phyloP scores from a whole-genome alignment of 2,113 vertebrate species.

The Triplophysa dalaica region DNA sequence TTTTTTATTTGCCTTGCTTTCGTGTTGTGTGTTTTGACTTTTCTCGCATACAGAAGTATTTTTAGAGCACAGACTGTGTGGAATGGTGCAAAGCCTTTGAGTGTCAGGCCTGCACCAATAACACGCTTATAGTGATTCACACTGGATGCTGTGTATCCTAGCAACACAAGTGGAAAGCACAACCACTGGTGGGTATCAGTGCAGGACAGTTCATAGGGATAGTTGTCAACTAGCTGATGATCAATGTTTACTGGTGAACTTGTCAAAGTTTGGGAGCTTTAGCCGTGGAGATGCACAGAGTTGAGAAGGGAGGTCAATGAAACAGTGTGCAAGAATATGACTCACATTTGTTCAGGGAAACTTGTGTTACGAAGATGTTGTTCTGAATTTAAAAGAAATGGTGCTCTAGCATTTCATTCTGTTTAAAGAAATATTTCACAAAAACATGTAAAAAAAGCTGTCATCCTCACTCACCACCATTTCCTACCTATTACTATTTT shows the following conservation, averaged over 20 bases:
- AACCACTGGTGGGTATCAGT: constrained; percentile 39
- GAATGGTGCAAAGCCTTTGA: constrained; percentile 60
- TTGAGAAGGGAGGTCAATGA: constrained; percentile 37
- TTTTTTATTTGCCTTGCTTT: constrained; percentile 42
- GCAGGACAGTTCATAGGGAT: constrained; percentile 47
- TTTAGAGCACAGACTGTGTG: constrained; percentile 62
- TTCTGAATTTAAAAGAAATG: no score
- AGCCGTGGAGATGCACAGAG: constrained; percentile 33
- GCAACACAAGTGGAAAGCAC: constrained; percentile 64
- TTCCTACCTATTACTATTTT: no score
- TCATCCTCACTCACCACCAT: no score
- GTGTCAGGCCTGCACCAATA: constrained; percentile 64
- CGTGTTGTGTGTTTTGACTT: constrained; percentile 41
- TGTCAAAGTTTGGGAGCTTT: constrained; percentile 53
- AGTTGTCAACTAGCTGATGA: constrained; percentile 53
- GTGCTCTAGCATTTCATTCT: background rate
- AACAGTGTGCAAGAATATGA: background rate
- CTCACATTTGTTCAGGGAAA: no score
- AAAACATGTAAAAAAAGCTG: no score
- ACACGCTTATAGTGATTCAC: constrained; percentile 59
- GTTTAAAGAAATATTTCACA: background rate
- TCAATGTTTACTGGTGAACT: constrained; percentile 57
- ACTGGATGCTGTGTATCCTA: constrained; percentile 67
- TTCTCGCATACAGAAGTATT: constrained; percentile 59
- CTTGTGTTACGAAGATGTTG: no score